Conservation (phyloP, 2,113 vertebrate species). For the Microcebus jonahi region DNA sequence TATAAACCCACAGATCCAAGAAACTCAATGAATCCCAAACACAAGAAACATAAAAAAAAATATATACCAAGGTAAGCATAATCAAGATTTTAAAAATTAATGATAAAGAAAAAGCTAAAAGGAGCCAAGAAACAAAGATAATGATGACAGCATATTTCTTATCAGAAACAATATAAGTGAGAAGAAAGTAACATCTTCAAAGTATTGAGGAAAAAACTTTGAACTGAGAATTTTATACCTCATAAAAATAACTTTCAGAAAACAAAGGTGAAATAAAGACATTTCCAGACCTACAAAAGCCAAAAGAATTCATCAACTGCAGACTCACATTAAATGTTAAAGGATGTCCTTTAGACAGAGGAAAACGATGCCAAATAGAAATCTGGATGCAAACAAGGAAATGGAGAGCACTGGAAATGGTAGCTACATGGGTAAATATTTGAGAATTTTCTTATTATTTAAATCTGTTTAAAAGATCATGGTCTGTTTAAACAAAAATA, state of each 20-base stretch:
- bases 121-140: neutral
- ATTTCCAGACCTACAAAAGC: neutral
- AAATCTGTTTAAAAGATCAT: neutral
- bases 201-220: neutral
- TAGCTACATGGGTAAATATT: neutral
- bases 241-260: neutral
- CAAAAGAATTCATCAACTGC: neutral
- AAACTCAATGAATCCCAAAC: neutral
- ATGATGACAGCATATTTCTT: neutral
- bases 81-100: neutral
- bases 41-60: neutral
- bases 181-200: neutral
- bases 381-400: neutral
- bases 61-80: neutral
- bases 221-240: neutral
- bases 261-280: neutral
- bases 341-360: neutral
- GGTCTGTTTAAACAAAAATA: no score
- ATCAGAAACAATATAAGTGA: neutral
- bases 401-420: neutral
- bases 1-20: neutral
- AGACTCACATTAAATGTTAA: neutral
- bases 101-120: neutral
- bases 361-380: neutral
- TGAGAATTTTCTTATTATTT: neutral